A percentile compares a stretch with the other conserved stretches of the same genome.
Evolutionary conservation across 1,140 invertebrate genomes (phyloP).

Genomic region (Geopemphigus sp.): DNA sequence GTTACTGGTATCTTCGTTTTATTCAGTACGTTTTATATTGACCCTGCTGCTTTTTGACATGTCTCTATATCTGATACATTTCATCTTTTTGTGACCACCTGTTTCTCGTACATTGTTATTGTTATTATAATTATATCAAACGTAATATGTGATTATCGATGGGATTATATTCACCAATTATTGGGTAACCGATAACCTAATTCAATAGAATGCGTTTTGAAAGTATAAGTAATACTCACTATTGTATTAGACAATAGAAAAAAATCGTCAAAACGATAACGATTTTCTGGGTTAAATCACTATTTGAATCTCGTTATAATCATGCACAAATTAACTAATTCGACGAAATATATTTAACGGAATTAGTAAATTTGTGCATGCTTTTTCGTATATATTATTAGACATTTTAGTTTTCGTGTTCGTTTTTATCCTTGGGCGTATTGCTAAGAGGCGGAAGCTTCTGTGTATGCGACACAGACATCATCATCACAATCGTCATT

Average conservation of each 20-base stretch:
- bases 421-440: background rate
- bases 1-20: background rate
- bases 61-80: background rate
- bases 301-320: no score
- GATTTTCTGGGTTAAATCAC: background rate
- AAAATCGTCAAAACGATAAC: background rate
- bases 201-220: background rate
- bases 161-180: background rate
- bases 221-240: no score
- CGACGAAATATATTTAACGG: background rate
- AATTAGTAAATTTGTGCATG: background rate
- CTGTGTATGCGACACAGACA: conserved; percentile 1
- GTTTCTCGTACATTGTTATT: background rate
- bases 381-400: background rate
- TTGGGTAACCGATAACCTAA: conserved; percentile 29
- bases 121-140: background rate
- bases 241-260: conserved; percentile 18
- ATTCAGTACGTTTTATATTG: background rate
- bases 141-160: background rate
- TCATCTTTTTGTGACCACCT: background rate
- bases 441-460: background rate
- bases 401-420: background rate
- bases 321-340: no score
- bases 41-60: background rate
- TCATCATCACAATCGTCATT: background rate